A percentile compares a stretch with the other conserved stretches of the same genome.
These are phyloP conservation scores for Stratiomys singularior DNA, from an alignment of 2,888 invertebrate genomes.

Conservation along the genomic window DNA sequence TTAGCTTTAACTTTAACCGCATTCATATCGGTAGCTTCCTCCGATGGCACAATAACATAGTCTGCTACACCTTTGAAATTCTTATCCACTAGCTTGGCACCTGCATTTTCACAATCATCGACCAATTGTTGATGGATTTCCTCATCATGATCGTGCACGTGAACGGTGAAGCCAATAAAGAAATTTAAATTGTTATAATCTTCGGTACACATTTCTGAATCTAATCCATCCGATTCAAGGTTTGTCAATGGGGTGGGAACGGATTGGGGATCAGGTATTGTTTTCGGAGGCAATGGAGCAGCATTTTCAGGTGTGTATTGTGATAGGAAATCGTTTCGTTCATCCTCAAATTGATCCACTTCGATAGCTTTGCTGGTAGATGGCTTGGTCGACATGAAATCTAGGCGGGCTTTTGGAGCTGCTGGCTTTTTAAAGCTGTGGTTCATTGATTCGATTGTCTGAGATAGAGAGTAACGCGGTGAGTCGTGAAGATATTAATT, in stretches of 20 bases:
- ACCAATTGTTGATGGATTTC: conserved; percentile 64
- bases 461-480: no score
- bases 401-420: conserved; percentile 53
- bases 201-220: conserved; percentile 54
- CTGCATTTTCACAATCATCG: conserved; percentile 68
- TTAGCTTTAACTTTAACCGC: conserved; percentile 58
- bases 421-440: conserved; percentile 63
- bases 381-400: conserved; percentile 36
- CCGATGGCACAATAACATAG: conserved; percentile 73
- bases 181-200: conserved; percentile 62
- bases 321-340: conserved; percentile 57
- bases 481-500: no score
- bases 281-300: conserved; percentile 59
- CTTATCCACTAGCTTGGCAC: conserved; percentile 68
- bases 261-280: conserved; percentile 54
- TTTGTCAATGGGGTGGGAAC: background rate
- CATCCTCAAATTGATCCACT: conserved; percentile 52
- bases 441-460: conserved; percentile 63
- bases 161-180: conserved; percentile 59
- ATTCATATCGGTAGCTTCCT: conserved; percentile 57
- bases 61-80: conserved; percentile 70
- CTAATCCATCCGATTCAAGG: conserved; percentile 22
- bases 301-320: conserved; percentile 61
- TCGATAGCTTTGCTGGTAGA: conserved; percentile 21
- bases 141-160: conserved; percentile 66